phyloP scores from a whole-genome alignment of 2,888 invertebrate genomes.

The Helobdella robusta region DNA sequence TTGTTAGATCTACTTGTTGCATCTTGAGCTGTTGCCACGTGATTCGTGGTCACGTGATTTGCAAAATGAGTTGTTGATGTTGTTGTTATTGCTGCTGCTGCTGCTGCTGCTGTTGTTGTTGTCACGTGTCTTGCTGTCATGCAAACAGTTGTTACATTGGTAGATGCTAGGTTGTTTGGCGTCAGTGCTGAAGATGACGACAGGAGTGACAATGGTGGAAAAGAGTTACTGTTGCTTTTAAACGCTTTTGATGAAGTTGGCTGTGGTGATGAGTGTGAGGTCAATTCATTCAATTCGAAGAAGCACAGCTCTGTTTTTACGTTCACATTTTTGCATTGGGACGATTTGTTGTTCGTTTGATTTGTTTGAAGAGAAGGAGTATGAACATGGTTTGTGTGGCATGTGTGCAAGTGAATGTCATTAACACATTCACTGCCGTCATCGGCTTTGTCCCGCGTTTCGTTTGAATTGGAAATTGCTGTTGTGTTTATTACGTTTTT shows the following conservation, averaged over 20 bases:
- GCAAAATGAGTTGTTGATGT: not conserved
- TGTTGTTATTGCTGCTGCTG: not conserved
- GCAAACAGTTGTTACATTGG: not conserved
- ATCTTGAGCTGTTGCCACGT: too few species aligned
- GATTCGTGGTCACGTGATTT: too few species aligned
- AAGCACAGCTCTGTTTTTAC: too few species aligned
- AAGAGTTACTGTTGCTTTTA: not conserved
- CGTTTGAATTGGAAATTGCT: not conserved
- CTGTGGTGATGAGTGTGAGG: not conserved
- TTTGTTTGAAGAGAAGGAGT: not conserved
- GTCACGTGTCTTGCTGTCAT: not conserved
- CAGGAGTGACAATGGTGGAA: not conserved
- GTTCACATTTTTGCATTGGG: too few species aligned
- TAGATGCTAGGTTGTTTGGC: not conserved
- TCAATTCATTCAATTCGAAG: too few species aligned
- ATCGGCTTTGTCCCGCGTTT: not conserved
- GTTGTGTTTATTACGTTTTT: not conserved
- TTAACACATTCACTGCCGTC: not conserved
- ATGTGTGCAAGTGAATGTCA: not conserved
- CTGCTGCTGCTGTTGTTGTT: not conserved
- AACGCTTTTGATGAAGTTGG: not conserved
- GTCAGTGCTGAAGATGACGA: not conserved
- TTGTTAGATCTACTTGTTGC: too few species aligned
- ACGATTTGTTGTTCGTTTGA: too few species aligned
- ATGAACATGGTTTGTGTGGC: not conserved